Evolutionary conservation across 2,113 vertebrate genomes (phyloP).

Genomic region (Rattus rattus): DNA sequence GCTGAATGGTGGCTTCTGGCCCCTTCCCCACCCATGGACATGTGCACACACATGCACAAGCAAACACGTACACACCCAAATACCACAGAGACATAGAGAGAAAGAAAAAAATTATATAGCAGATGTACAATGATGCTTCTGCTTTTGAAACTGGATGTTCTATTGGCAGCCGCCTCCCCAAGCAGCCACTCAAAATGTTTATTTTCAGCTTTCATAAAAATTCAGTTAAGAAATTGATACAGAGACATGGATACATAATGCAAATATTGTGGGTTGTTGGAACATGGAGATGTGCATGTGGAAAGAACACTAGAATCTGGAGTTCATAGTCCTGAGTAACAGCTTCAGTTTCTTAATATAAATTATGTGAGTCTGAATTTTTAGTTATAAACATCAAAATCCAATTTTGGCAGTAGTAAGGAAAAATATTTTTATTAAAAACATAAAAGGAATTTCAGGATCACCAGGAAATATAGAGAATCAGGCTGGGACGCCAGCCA

Average conservation of each 20-base stretch:
- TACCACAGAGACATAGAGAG: not conserved
- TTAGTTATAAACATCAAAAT: slow-evolving; percentile 41
- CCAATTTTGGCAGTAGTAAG: slow-evolving; percentile 10
- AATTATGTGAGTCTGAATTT: slow-evolving; percentile 43
- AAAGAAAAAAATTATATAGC: not conserved
- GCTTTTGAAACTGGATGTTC: slow-evolving; percentile 34
- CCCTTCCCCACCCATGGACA: no score
- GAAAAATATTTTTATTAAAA: slow-evolving; percentile 25
- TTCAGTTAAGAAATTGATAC: slow-evolving; percentile 53
- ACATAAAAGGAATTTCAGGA: not conserved
- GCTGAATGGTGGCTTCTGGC: not conserved
- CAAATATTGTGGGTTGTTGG: slow-evolving; percentile 18
- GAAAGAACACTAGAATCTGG: slow-evolving; percentile 28
- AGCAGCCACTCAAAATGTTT: slow-evolving; percentile 4
- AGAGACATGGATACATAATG: not conserved
- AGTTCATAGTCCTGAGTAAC: slow-evolving; percentile 1
- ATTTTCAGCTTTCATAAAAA: slow-evolving; percentile 13
- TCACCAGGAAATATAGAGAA: slow-evolving; percentile 15
- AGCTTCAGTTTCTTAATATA: slow-evolving; percentile 33
- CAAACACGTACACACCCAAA: not conserved
- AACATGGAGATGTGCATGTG: not conserved
- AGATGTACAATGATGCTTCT: slow-evolving; percentile 2
- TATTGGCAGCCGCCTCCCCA: not conserved
- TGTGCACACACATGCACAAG: not conserved
- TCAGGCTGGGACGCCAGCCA: not conserved